These are phyloP conservation scores for Trichacis sp. DNA, from an alignment of 2,888 invertebrate genomes.

Conservation along the genomic window DNA sequence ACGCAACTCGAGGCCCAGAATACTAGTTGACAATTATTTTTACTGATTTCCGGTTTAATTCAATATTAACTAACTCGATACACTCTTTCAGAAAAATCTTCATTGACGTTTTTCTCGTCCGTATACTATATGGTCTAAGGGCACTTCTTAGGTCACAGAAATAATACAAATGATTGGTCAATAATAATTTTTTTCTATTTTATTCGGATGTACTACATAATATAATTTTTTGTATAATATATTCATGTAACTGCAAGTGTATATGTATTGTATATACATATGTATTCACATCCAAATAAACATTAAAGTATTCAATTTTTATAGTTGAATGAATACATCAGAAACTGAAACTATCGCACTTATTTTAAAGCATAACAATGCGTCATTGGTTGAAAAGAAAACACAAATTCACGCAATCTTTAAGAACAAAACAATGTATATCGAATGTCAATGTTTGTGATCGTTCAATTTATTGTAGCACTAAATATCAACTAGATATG, in stretches of 20 bases:
- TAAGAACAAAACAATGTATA: too few species aligned
- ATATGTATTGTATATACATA: constrained; percentile 31
- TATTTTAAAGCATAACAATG: too few species aligned
- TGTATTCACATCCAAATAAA: constrained; percentile 54
- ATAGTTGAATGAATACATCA: constrained; percentile 20
- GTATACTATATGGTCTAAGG: too few species aligned
- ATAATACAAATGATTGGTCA: constrained; percentile 27
- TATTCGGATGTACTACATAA: constrained; percentile 55
- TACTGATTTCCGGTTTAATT: too few species aligned
- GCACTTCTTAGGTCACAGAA: too few species aligned
- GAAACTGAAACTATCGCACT: constrained; percentile 10
- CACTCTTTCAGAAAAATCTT: too few species aligned
- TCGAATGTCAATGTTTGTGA: too few species aligned
- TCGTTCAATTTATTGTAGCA: too few species aligned
- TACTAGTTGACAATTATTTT: too few species aligned
- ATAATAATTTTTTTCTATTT: constrained; percentile 52
- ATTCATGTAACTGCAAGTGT: constrained; percentile 46
- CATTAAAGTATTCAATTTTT: constrained; percentile 46
- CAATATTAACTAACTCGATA: too few species aligned
- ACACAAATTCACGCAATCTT: not conserved
- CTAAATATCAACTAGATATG: constrained; percentile 50
- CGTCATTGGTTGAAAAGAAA: constrained; percentile 3
- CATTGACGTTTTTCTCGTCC: too few species aligned
- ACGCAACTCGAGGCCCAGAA: too few species aligned
- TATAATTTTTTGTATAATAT: constrained; percentile 50